Conservation (phyloP, 2,888 invertebrate species). For the Lasioglossum lativentre region DNA sequence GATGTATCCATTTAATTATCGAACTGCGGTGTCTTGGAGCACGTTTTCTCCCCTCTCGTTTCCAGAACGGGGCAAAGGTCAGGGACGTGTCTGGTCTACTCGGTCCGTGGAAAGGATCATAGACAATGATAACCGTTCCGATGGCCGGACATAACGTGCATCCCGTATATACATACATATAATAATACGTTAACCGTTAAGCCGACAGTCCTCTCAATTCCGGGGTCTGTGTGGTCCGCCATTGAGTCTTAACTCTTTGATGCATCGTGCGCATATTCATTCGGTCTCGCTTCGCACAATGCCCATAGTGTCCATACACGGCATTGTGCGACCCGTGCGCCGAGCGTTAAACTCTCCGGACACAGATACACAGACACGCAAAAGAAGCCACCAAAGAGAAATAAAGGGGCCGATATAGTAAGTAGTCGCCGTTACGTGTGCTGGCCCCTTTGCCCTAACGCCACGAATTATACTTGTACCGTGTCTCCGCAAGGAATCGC, state of each 20-base stretch:
- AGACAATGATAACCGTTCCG: constrained; percentile 68
- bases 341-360: constrained; percentile 78
- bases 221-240: constrained; percentile 77
- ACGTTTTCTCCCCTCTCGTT: not conserved
- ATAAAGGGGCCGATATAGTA: constrained; percentile 38
- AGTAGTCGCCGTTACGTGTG: constrained; percentile 38
- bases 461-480: constrained; percentile 60
- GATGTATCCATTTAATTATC: constrained; percentile 54
- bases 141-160: constrained; percentile 64
- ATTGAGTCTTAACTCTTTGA: constrained; percentile 80
- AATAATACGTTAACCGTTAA: constrained; percentile 78
- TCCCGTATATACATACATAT: constrained; percentile 50
- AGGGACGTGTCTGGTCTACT: constrained; percentile 31
- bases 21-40: constrained; percentile 15
- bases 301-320: constrained; percentile 76
- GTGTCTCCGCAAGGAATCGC: not conserved
- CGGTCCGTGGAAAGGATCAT: constrained; percentile 39
- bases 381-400: constrained; percentile 21
- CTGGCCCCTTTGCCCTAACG: constrained; percentile 52
- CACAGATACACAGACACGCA: constrained; percentile 42
- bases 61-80: constrained; percentile 41
- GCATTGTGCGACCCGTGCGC: constrained; percentile 75
- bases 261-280: constrained; percentile 78
- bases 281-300: constrained; percentile 74
- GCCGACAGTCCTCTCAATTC: constrained; percentile 76